A percentile compares a stretch with the other conserved stretches of the same genome.
phyloP scores from a whole-genome alignment of 2,888 invertebrate genomes.

The Sesamia inferens region DNA sequence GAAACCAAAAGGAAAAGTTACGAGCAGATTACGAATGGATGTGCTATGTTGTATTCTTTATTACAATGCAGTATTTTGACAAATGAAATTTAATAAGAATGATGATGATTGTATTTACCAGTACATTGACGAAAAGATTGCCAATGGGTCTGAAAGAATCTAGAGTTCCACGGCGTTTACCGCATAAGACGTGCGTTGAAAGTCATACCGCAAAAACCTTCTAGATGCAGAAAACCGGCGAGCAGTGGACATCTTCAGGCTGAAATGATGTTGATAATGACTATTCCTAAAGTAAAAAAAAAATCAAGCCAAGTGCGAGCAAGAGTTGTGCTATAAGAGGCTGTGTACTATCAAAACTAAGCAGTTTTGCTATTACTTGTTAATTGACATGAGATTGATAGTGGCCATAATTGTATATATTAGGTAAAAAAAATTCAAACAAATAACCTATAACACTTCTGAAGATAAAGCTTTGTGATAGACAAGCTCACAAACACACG shows the following conservation, averaged over 20 bases:
- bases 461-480: background rate
- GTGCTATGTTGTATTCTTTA: background rate
- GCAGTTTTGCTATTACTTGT: background rate
- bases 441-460: background rate
- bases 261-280: background rate
- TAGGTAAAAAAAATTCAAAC: background rate
- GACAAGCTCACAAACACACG: background rate
- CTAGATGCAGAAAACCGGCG: background rate
- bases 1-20: conserved; percentile 37
- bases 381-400: background rate
- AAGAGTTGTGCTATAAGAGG: background rate
- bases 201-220: background rate
- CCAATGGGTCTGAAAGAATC: background rate
- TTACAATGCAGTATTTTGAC: background rate
- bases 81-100: background rate
- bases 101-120: background rate
- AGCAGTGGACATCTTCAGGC: background rate
- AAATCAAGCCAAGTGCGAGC: background rate
- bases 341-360: too few species aligned
- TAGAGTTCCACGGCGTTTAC: background rate
- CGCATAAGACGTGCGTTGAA: background rate
- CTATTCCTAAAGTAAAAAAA: background rate
- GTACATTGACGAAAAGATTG: background rate
- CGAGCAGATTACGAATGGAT: conserved; percentile 28
- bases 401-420: background rate